Conservation (phyloP, 2,797 vertebrate genomes). For the Lagorchestes hirsutus region DNA sequence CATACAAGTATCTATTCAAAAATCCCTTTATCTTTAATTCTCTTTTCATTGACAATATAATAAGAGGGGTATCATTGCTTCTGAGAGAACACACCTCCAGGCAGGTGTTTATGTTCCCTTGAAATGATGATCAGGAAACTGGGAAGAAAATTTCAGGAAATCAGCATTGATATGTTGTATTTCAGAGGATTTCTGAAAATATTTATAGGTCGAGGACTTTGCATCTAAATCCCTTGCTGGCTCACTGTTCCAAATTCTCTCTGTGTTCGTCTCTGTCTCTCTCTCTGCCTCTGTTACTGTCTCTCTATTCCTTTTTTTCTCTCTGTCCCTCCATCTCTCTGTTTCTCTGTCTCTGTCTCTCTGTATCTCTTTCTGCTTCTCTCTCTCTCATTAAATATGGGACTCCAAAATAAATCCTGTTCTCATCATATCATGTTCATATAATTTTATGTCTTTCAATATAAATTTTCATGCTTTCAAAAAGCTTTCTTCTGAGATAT, state of each 20-base stretch:
- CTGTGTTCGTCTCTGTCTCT: background rate
- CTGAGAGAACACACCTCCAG: background rate
- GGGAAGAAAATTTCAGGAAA: background rate
- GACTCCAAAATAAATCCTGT: background rate
- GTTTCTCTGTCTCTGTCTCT: background rate
- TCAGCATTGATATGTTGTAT: background rate
- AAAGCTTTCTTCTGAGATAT: background rate
- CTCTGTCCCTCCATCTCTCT: too few relatives aligned
- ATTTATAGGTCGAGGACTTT: background rate
- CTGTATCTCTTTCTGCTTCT: background rate
- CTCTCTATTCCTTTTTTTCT: too few relatives aligned
- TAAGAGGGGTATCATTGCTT: background rate
- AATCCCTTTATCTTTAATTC: background rate
- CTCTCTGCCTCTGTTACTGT: background rate
- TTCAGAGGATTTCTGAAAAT: background rate
- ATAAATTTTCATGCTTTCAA: background rate
- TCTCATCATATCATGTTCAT: background rate
- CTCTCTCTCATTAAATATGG: background rate
- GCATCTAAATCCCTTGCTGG: background rate
- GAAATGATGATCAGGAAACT: background rate
- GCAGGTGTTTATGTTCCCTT: slow-evolving; percentile 11
- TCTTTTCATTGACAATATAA: background rate
- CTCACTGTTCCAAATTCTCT: background rate
- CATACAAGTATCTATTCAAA: background rate
- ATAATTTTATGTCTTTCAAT: slow-evolving; percentile 18